phyloP scores from a whole-genome alignment of 2,113 vertebrate species.

The Genyomyrus donnyi region DNA sequence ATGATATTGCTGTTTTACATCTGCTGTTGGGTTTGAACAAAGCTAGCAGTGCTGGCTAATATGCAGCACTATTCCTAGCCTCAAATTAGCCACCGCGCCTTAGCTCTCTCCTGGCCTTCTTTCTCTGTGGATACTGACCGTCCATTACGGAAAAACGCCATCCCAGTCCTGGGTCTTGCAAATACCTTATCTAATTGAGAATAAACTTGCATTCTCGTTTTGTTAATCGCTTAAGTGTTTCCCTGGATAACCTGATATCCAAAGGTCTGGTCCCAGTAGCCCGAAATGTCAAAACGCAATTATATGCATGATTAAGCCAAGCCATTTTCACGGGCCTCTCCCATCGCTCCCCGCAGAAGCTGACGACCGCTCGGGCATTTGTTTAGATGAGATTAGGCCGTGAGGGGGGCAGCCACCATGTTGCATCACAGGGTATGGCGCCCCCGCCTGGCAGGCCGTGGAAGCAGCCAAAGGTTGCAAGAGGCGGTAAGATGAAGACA shows the following conservation, averaged over 20 bases:
- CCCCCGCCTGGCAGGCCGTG: slow-evolving; percentile 59
- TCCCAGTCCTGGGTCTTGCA: slow-evolving; percentile 47
- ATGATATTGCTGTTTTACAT: slow-evolving; percentile 23
- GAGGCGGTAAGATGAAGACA: neutral
- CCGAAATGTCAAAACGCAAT: slow-evolving; percentile 81
- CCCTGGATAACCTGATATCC: slow-evolving; percentile 70
- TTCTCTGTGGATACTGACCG: neutral
- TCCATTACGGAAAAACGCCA: slow-evolving; percentile 11
- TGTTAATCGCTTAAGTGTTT: slow-evolving; percentile 77
- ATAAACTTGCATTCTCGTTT: slow-evolving; percentile 68
- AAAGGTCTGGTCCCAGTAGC: slow-evolving; percentile 73
- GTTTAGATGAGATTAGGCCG: slow-evolving; percentile 66
- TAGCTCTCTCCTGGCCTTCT: neutral
- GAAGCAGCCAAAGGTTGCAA: slow-evolving; percentile 7
- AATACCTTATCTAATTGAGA: slow-evolving; percentile 69
- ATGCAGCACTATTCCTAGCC: neutral
- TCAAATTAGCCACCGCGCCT: neutral
- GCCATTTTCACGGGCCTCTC: slow-evolving; percentile 69
- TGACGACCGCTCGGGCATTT: slow-evolving; percentile 63
- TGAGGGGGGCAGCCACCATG: slow-evolving; percentile 37
- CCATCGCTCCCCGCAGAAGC: slow-evolving; percentile 44
- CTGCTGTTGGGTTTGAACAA: neutral
- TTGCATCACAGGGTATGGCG: slow-evolving; percentile 45
- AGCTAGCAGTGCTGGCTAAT: neutral
- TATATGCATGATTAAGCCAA: slow-evolving; percentile 86